phyloP scores from a whole-genome alignment of 2,888 invertebrate genomes.

The Xanthorhoe designata region DNA sequence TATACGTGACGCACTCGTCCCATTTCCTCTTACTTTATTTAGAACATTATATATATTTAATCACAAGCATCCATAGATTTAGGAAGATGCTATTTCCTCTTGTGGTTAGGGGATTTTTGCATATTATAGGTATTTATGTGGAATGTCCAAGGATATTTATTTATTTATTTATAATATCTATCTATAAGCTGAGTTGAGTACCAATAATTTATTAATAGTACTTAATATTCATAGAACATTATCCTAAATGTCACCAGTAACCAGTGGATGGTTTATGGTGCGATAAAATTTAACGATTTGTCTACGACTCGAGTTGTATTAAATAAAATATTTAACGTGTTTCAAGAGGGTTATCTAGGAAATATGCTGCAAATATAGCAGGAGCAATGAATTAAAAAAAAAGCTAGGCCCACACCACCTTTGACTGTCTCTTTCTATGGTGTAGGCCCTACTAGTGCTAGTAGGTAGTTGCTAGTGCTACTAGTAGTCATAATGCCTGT shows the following conservation, averaged over 20 bases:
- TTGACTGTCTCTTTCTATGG: too few species aligned
- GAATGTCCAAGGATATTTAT: too few species aligned
- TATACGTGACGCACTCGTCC: neutral
- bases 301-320: neutral
- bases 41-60: neutral
- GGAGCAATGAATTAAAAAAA: too few species aligned
- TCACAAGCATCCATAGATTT: neutral
- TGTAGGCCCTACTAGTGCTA: too few species aligned
- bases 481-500: too few species aligned
- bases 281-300: slow-evolving; percentile 26
- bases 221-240: slow-evolving; percentile 29
- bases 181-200: neutral
- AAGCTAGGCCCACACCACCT: too few species aligned
- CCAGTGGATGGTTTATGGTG: slow-evolving; percentile 22
- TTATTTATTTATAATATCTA: too few species aligned
- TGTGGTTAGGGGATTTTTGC: slow-evolving; percentile 10
- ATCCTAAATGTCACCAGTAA: slow-evolving; percentile 21
- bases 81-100: neutral
- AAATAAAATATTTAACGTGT: neutral
- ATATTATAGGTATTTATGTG: too few species aligned
- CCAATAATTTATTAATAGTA: slow-evolving; percentile 11
- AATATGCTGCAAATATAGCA: neutral
- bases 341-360: neutral
- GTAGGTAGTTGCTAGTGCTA: too few species aligned
- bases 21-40: neutral